Evolutionary conservation across 2,888 invertebrate species (phyloP), one percentile per base, ranked within the genome.

Genomic region (Eupithecia insigniata): DNA sequence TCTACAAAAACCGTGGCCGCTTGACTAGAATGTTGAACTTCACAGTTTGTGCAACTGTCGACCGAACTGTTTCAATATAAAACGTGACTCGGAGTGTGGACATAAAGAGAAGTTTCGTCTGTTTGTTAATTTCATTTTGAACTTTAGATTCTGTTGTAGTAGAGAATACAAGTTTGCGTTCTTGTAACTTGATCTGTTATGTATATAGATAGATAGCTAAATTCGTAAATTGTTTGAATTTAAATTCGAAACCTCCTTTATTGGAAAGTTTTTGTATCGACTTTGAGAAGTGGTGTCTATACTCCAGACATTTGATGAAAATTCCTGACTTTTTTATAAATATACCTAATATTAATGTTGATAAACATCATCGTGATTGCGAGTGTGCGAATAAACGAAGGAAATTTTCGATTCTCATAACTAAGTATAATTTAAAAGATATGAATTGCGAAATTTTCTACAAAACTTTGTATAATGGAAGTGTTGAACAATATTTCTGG

Each of bases 61-160:
- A 58, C 70, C 66, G 64, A 75, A 78, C 76, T 76, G 75, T 73
- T 78, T 74, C 79, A 79, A 81, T 81, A 76, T 77, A 76, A 78
- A 78, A 81, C 81, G 81, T 81, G 81, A 79, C 80, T 68, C 39
- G 66, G 62, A 46, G 67, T 79, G 73, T 69, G 72, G 74, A 67
- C 68, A 69, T 68, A 71, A 36, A 68, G 65, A 70, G 73, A 73
- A 69, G 65, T 68, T 32, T 65, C 34, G 64, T 46, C 22, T 66
- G 66, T 58, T 68, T 67, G 60, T 43, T 72, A 61, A 69, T 69
- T 66, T 51, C 28, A 66, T 69, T 69, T 72, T 46, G 65, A 39
- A 68, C 65, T 68, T 65, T 64, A 64, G 43, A 69, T 64, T 43
- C 28, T 36, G 62, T 46, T 51, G 62, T 36, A 28, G 28, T 18